Evolutionary conservation across 2,797 vertebrate genomes (phyloP), one percentile per base, ranked within the genome.

Genomic region (Enteromius thamalakanensis): DNA sequence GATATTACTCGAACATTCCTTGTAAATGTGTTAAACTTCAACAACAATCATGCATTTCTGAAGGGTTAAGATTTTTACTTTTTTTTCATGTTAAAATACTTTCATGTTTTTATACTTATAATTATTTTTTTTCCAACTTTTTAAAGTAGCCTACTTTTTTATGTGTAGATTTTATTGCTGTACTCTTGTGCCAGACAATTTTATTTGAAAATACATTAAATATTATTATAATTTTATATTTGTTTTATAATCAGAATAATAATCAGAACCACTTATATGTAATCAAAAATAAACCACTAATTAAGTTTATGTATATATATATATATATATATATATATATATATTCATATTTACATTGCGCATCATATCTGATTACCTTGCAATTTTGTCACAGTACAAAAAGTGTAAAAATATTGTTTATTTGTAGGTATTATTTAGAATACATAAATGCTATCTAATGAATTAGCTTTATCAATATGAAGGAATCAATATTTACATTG

Each of bases 1-100:
- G 53, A 40, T 53, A 67, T 45, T 29, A 55, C 26, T 78, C 53
- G 58, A 67, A 79, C 47, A 42, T 75, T 53, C 11, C 29, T 67
- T 68, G 19, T 55, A 23, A 37, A 19, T 71, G 32, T 84, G 86
- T 86, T 81, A 1, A 62, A 72, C 87, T 60, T 76, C 6, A 76
- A 60, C n/a, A 17, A 19, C 53, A 60, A 3, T 11, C 14, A 19
- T 19, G 21, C 37, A 40, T 26, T 55, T 58, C 34, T 76, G 14
- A 76, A 53, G n/a, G 53, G 19, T 40, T 40, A 6, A 58, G 12
- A 76, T 58, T 51, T 49, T 26, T 0, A 29, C 42, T 70, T 45
- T 26, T 29, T 17, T n/a, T 9, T 26, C 4, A 32, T 45, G 15
- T 17, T 71, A 71, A 71, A 32, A 32, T n/a, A n/a, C n/a, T n/a